These are phyloP conservation scores for Coenonympha glycerion DNA, from an alignment of 2,888 invertebrate species.

Conservation along the genomic window DNA sequence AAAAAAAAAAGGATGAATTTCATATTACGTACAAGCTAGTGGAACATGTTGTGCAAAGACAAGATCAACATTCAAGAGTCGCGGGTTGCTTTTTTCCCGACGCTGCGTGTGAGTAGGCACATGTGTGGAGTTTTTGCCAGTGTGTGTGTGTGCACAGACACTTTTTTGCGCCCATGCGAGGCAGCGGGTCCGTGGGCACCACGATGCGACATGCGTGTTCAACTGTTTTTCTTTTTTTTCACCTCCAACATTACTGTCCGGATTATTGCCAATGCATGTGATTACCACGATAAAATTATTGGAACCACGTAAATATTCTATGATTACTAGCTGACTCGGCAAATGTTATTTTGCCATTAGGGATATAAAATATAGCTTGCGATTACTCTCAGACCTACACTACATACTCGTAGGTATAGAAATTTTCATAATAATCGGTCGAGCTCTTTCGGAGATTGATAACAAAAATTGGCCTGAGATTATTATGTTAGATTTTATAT, in stretches of 20 bases:
- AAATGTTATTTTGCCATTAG: too few relatives aligned
- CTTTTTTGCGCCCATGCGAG: slow-evolving; percentile 47
- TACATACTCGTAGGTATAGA: too few relatives aligned
- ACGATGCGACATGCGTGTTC: slow-evolving; percentile 42
- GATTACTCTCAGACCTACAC: too few relatives aligned
- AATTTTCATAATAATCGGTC: too few relatives aligned
- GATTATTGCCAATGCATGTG: slow-evolving; percentile 36
- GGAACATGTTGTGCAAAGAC: slow-evolving; percentile 22
- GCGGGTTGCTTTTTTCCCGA: slow-evolving; percentile 50
- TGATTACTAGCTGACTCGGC: too few relatives aligned
- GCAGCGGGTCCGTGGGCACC: slow-evolving; percentile 41
- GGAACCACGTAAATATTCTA: slow-evolving; percentile 11
- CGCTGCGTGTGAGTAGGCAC: slow-evolving; percentile 66
- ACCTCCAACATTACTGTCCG: slow-evolving; percentile 39
- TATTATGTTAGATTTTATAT: too few relatives aligned
- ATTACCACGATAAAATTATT: too few relatives aligned
- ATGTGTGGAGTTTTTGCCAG: slow-evolving; percentile 56
- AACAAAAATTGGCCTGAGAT: too few relatives aligned
- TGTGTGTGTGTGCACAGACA: slow-evolving; percentile 41
- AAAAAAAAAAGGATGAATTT: slow-evolving; percentile 18
- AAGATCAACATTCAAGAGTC: slow-evolving; percentile 18
- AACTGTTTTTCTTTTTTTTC: slow-evolving; percentile 45
- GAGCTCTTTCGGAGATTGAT: too few relatives aligned
- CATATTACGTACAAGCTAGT: slow-evolving; percentile 18
- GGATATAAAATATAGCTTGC: too few relatives aligned